Evolutionary conservation across 2,888 invertebrate species (phyloP).

Genomic region (Malthinus flaveolus): DNA sequence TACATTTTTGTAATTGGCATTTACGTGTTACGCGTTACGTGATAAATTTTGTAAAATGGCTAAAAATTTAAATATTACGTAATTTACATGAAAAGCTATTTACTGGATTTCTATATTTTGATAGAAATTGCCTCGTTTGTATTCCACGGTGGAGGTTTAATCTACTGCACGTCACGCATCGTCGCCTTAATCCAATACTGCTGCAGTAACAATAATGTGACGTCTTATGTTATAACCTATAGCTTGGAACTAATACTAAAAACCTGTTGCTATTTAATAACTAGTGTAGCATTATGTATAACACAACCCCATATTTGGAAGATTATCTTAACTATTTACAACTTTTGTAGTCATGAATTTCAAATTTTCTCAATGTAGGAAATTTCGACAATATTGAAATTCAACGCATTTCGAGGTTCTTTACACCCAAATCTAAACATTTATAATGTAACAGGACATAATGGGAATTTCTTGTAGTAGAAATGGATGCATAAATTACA

Average conservation of each 20-base stretch:
- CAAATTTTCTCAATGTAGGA: slow-evolving; percentile 14
- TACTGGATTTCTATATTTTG: slow-evolving; percentile 12
- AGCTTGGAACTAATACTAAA: slow-evolving; percentile 4
- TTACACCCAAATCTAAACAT: slow-evolving; percentile 33
- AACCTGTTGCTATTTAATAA: slow-evolving; percentile 12
- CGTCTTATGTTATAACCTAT: slow-evolving; percentile 25
- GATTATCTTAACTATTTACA: slow-evolving; percentile 4
- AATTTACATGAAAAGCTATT: slow-evolving; percentile 4
- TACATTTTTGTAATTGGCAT: not conserved
- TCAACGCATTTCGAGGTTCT: slow-evolving; percentile 11
- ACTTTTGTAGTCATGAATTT: slow-evolving; percentile 9
- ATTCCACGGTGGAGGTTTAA: slow-evolving; percentile 45
- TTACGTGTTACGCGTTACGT: not conserved
- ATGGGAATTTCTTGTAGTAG: slow-evolving; percentile 49
- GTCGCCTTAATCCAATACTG: slow-evolving; percentile 37
- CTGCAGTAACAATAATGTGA: slow-evolving; percentile 39
- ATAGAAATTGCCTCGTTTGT: slow-evolving; percentile 42
- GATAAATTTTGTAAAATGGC: not conserved
- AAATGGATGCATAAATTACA: slow-evolving; percentile 46
- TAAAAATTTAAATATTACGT: slow-evolving; percentile 4
- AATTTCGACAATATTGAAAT: slow-evolving; percentile 19
- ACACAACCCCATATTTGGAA: slow-evolving; percentile 2
- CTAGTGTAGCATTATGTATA: slow-evolving; percentile 6
- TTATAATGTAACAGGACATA: slow-evolving; percentile 47
- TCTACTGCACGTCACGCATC: slow-evolving; percentile 45